A percentile compares a stretch with the other conserved stretches of the same genome.
Evolutionary conservation across 2,888 invertebrate species (phyloP).

Genomic region (Polyommatus icarus): DNA sequence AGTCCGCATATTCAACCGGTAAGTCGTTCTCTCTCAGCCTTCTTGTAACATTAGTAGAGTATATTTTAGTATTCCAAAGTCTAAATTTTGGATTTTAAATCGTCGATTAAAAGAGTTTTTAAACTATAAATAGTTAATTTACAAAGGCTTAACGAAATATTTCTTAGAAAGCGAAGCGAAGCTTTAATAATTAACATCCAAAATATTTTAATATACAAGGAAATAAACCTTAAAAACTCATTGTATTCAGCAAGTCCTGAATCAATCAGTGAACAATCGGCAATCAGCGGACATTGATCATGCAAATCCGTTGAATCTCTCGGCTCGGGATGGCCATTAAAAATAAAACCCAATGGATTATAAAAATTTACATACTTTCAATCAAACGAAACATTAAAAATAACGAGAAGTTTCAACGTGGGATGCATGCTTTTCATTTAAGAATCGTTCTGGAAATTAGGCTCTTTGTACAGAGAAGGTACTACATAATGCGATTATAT

Average conservation of each 20-base stretch:
- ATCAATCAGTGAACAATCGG: slow-evolving; percentile 45
- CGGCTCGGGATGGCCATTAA: slow-evolving; percentile 9
- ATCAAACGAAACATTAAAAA: slow-evolving; percentile 6
- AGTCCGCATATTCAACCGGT: too few relatives aligned
- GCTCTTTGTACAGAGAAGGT: not conserved
- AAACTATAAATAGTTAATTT: too few relatives aligned
- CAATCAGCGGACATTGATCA: slow-evolving; percentile 54
- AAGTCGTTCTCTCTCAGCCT: too few relatives aligned
- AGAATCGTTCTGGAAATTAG: not conserved
- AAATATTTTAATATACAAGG: not conserved
- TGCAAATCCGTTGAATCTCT: slow-evolving; percentile 50
- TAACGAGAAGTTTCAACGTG: not conserved
- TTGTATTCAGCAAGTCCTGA: not conserved
- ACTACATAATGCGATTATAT: not conserved
- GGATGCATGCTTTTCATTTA: not conserved
- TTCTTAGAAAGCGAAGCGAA: too few relatives aligned
- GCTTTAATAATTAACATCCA: not conserved
- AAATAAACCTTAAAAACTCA: not conserved
- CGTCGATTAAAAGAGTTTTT: too few relatives aligned
- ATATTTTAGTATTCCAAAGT: too few relatives aligned
- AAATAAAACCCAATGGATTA: slow-evolving; percentile 17
- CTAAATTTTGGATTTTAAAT: too few relatives aligned
- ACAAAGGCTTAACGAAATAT: too few relatives aligned
- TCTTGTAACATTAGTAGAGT: too few relatives aligned
- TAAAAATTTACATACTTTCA: slow-evolving; percentile 19